Evolutionary conservation across 2,113 vertebrate genomes (phyloP).

Genomic region (Burhinus oedicnemus): DNA sequence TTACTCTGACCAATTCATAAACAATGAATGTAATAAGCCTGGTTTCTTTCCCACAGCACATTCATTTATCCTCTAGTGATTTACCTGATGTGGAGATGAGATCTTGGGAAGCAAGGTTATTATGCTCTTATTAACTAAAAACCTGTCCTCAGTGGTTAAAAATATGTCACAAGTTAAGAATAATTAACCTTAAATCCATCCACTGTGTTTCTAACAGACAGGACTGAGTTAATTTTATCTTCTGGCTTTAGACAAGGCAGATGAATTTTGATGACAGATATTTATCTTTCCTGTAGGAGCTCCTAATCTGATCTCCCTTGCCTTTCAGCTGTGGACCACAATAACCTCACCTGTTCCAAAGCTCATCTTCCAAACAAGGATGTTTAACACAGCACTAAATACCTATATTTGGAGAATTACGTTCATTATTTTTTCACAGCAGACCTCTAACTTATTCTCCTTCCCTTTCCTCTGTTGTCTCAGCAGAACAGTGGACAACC

Average conservation of each 20-base stretch:
- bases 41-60: background rate
- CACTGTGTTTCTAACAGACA: background rate
- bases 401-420: background rate
- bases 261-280: background rate
- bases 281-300: background rate
- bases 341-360: background rate
- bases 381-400: background rate
- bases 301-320: background rate
- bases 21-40: background rate
- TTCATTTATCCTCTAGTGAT: background rate
- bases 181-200: background rate
- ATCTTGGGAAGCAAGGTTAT: slow-evolving; percentile 8
- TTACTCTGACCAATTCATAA: slow-evolving; percentile 4
- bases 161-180: slow-evolving; percentile 16
- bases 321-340: background rate
- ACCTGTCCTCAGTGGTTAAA: background rate
- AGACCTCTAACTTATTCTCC: background rate
- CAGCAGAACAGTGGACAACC: background rate
- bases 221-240: background rate
- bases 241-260: background rate
- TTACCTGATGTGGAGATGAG: background rate
- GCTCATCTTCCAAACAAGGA: background rate
- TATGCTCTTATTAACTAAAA: slow-evolving; percentile 39
- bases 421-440: background rate
- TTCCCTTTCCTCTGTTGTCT: background rate